Base-by-base conservation (phyloP, 2,113 vertebrate species). In the Ardeotis arabs region DNA sequence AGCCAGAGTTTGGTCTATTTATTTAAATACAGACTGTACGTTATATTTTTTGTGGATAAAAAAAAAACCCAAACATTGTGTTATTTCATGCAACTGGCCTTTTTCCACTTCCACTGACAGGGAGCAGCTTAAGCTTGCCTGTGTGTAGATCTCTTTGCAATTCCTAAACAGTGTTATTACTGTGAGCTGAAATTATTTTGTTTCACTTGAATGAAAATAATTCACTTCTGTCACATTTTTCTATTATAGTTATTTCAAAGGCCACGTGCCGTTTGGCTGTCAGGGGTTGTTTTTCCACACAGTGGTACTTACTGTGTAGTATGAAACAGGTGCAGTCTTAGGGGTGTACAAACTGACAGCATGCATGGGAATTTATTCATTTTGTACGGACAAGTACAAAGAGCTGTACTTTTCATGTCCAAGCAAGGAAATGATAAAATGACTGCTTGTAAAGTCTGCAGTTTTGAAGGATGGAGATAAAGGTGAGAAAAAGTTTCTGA, bases 51-150 rank as follows among this genome's bases (percentile, higher is more conserved):
- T 81, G 47, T 22, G 9, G 6, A 12, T 55, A 49, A 74, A 80
- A 88, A 80, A 35, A 52, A 4, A 44, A 15, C 14, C 41, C 41
- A 44, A 44, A 44, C 24, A 52, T 86, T 67, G 28, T 93, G 69
- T 68, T 73, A 84, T 95, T 96, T 94, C 59, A 72, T 70, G 72
- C 89, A 89, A 73, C 77, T 94, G 76, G 35, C 53, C 53, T 49
- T 87, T 59, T 86, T 92, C 90, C 84, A 91, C 69, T 82, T 95
- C 47, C 28, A 47, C 45, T 53, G 49, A 31, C 37, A 82, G 25
- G 39, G 31, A 82, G 19, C n/a, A 82, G n/a, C 72, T 72, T 60
- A 56, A 72, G 75, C 84, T 85, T 93, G 75, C 35, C 84, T 55
- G 35, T 69, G 69, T 33, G 45, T 62, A 86, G 86, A 94, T 94